These are phyloP conservation scores for Halcyon chelicuti DNA, from an alignment of 2,797 vertebrate genomes.

Conservation along the genomic window DNA sequence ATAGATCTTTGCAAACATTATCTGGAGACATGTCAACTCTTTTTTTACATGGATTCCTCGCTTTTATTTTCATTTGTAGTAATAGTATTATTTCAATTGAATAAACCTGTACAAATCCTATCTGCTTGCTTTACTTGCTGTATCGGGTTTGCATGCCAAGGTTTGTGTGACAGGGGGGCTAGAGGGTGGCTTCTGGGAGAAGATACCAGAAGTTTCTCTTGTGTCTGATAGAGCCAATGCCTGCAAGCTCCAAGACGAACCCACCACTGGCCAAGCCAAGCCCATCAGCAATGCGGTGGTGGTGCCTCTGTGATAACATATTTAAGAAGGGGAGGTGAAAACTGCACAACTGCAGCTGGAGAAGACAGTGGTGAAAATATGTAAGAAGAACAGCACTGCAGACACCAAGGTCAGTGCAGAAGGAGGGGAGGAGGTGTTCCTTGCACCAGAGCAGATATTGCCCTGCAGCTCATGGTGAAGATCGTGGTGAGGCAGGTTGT, in stretches of 20 bases:
- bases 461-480: background rate
- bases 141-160: background rate
- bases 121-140: background rate
- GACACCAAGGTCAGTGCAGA: background rate
- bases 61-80: background rate
- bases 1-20: background rate
- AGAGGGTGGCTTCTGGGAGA: background rate
- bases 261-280: background rate
- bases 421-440: background rate
- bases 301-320: background rate
- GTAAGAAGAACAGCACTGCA: background rate
- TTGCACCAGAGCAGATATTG: background rate
- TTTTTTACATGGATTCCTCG: background rate
- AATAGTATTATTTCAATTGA: background rate
- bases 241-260: background rate
- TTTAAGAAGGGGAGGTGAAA: background rate
- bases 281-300: background rate
- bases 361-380: background rate
- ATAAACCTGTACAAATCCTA: background rate
- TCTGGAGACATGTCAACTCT: background rate
- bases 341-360: background rate
- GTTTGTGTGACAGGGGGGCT: background rate
- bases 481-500: background rate
- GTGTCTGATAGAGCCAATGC: background rate
- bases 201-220: background rate